Conservation (phyloP, 2,797 vertebrate genomes). For the Oreochromis mossambicus region DNA sequence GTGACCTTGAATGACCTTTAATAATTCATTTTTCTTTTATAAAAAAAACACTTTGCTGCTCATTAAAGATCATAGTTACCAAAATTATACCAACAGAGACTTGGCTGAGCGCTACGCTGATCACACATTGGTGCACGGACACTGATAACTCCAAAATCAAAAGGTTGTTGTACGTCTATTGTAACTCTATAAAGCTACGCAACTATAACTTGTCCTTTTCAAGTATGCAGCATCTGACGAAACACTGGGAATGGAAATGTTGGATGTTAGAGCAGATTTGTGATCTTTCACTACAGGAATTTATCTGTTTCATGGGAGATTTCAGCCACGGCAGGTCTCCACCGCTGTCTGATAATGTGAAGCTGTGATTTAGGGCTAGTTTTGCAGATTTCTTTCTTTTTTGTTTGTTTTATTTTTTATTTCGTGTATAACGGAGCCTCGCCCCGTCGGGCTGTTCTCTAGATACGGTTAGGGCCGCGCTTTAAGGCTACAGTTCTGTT, state of each 20-base stretch:
- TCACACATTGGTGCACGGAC: neutral
- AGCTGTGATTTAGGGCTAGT: constrained; percentile 65
- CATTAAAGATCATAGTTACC: neutral
- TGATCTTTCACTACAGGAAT: neutral
- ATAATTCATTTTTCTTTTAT: neutral
- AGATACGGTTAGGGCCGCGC: constrained; percentile 42
- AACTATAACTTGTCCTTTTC: neutral
- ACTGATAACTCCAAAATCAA: neutral
- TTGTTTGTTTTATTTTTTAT: neutral
- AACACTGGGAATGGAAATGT: neutral
- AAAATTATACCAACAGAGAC: neutral
- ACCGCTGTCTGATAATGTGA: constrained; percentile 61
- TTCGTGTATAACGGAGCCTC: neutral
- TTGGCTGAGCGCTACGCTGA: neutral
- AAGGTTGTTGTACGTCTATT: neutral
- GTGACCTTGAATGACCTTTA: neutral
- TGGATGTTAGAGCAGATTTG: neutral
- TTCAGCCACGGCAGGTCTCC: constrained; percentile 21
- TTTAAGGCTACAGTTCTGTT: constrained; percentile 57
- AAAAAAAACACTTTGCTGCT: neutral
- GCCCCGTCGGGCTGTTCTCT: constrained; percentile 33
- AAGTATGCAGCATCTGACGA: neutral
- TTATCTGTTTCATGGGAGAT: constrained; percentile 1
- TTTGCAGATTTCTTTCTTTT: neutral
- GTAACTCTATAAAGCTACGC: constrained; percentile 11